Evolutionary conservation across 1,140 invertebrate genomes (phyloP).

Genomic region (Diachasma alloeum): DNA sequence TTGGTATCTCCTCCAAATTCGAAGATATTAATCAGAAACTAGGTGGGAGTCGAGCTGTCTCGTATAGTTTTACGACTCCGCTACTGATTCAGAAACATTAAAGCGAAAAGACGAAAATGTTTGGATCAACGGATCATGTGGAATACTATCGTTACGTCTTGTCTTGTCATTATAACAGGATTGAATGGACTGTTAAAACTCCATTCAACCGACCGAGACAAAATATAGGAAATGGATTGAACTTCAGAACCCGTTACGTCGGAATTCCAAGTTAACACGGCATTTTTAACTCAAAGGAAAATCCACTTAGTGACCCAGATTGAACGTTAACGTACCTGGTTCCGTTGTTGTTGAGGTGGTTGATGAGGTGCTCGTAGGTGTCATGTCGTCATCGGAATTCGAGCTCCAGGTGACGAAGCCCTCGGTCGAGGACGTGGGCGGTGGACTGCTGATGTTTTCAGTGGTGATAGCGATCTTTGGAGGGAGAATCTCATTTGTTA

Average conservation of each 20-base stretch:
- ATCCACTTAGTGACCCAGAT: conserved; percentile 32
- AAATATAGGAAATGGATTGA: conserved; percentile 37
- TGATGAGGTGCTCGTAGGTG: conserved; percentile 36
- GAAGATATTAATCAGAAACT: too few relatives aligned
- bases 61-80: too few relatives aligned
- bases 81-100: too few relatives aligned
- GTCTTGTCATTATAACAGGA: background rate
- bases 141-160: too few relatives aligned
- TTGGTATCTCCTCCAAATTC: too few relatives aligned
- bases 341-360: background rate
- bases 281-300: conserved; percentile 30
- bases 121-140: too few relatives aligned
- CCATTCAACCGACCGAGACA: background rate
- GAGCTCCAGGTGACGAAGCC: conserved; percentile 71
- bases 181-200: background rate
- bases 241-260: conserved; percentile 47
- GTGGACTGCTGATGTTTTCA: conserved; percentile 20
- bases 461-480: conserved; percentile 28
- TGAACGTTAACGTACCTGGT: conserved; percentile 25
- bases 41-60: too few relatives aligned
- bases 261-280: conserved; percentile 26
- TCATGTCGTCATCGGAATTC: conserved; percentile 60
- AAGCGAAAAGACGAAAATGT: too few relatives aligned
- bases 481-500: conserved; percentile 28
- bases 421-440: conserved; percentile 47